phyloP scores from a whole-genome alignment of 2,797 vertebrate genomes.

The Anableps anableps region DNA sequence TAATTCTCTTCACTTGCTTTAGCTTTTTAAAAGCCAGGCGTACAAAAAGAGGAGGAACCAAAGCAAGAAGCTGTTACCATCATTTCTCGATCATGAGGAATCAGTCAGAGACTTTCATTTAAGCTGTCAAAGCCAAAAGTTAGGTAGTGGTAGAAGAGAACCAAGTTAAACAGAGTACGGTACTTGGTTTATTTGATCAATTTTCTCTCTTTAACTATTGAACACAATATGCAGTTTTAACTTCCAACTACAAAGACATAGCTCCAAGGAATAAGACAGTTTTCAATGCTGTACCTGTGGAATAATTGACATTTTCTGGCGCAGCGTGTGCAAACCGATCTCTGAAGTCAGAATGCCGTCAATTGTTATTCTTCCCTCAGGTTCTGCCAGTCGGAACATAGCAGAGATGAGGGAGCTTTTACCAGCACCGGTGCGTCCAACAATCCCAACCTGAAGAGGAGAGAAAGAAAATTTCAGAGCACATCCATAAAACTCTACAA shows the following conservation, averaged over 20 bases:
- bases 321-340: conserved; percentile 92
- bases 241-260: conserved; percentile 13
- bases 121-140: conserved; percentile 24
- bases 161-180: neutral
- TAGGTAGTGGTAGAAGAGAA: conserved; percentile 20
- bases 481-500: conserved; percentile 14
- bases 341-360: conserved; percentile 91
- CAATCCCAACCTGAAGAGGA: conserved; percentile 89
- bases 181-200: neutral
- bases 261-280: conserved; percentile 1
- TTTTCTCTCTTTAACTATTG: neutral
- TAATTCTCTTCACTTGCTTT: conserved; percentile 82
- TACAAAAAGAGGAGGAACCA: conserved; percentile 61
- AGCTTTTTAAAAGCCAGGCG: conserved; percentile 58
- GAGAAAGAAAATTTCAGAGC: conserved; percentile 1
- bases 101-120: conserved; percentile 43
- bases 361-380: conserved; percentile 90
- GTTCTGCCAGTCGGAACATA: conserved; percentile 93
- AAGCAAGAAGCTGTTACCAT: conserved; percentile 73
- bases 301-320: conserved; percentile 97
- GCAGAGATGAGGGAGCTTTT: conserved; percentile 96
- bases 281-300: conserved; percentile 82
- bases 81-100: conserved; percentile 49
- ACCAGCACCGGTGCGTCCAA: conserved; percentile 94
- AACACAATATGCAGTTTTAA: neutral